Base-by-base conservation (phyloP, 2,888 invertebrate genomes). In the Halictus quadricinctus region DNA sequence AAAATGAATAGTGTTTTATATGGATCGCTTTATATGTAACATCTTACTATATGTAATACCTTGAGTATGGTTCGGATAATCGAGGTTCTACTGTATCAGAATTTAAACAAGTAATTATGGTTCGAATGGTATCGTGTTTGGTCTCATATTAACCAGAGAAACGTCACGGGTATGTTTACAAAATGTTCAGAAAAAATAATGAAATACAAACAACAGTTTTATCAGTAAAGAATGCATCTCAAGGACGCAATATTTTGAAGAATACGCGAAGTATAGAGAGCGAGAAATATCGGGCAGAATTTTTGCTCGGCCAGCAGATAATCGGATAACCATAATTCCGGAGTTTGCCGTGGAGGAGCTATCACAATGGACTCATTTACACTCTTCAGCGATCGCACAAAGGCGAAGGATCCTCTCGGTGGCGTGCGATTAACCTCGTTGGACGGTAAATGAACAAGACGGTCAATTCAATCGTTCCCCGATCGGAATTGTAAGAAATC, bases 401-500 rank as follows among this genome's bases (percentile, higher is more conserved):
- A 43, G 41, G 70, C 41, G 21, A 43, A 70, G 21, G 70, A 43
- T 70, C 36, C 41, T 41, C 70, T 41, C 70, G 21, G 70, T 43
- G 70, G 41, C 70, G 43, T 21, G 70, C 70, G 70, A 70, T 70
- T 70, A 70, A 70, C 21, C 13, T 13, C 50, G 18, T 25, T 36
- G 73, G 18, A 50, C 21, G 12, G 50, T 54, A 73, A 73, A 29
- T 36, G 73, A 36, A 29, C 72, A 48, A 29, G 72, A 50, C 50
- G 73, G 36, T 73, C 50, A 73, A 73, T 50, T 73, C 73, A 36
- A 73, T 73, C 54, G 73, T 54, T 54, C 73, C 36, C 8, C 13
- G 73, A 12, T 18, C 21, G 36, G 70, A 76, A 76, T 79, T 64
- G 46, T 66, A 74, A 74, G 73, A 46, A 85, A 80, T 21, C 50